phyloP scores from a whole-genome alignment of 1,140 invertebrate genomes.

The Pseudomyrmex concolor region DNA sequence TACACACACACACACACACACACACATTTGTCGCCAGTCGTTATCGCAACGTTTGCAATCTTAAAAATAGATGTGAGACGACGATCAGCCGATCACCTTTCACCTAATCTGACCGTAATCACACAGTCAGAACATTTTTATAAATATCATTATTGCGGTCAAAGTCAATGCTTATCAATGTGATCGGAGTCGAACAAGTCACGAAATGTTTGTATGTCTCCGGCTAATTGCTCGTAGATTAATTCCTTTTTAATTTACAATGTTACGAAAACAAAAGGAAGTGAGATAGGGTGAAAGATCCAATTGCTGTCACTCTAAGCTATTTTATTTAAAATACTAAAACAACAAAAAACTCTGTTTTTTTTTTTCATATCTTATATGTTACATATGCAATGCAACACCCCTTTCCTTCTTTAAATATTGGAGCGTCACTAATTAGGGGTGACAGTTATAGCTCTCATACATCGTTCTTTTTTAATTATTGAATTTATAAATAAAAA shows the following conservation, averaged over 20 bases:
- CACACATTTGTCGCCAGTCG: not conserved
- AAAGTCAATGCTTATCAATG: not conserved
- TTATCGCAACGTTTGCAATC: not conserved
- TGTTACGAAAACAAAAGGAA: not conserved
- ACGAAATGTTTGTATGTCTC: not conserved
- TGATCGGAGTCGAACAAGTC: not conserved
- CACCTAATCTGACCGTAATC: constrained; percentile 19
- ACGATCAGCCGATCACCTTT: constrained; percentile 59
- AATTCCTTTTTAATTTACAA: not conserved
- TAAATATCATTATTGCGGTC: not conserved
- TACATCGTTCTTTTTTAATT: no score
- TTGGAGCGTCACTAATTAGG: no score
- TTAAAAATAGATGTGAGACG: constrained; percentile 12
- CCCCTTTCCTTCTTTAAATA: no score
- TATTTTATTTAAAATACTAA: no score
- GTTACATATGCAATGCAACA: no score
- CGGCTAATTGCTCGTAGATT: no score
- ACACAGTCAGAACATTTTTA: not conserved
- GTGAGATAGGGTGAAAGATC: no score
- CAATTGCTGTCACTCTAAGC: no score
- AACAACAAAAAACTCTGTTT: no score
- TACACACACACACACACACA: not conserved
- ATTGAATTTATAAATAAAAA: no score
- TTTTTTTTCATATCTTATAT: no score
- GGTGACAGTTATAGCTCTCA: no score